A percentile compares a stretch with the other conserved stretches of the same genome.
phyloP scores from a whole-genome alignment of 2,797 vertebrate genomes.

The Alauda arvensis region DNA sequence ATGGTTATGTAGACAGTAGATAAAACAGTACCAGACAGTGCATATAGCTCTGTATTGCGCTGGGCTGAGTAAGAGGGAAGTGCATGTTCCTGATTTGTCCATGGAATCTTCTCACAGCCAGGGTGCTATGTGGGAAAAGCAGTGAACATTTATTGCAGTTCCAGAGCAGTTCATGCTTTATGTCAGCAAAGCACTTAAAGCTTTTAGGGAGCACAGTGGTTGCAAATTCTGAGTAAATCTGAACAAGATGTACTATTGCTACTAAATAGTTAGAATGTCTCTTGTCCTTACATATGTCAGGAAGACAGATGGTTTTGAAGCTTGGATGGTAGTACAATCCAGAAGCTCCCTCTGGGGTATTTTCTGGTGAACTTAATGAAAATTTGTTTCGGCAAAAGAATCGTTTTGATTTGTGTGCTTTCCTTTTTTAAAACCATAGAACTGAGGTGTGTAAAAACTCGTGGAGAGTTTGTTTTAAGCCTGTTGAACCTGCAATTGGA shows the following conservation, averaged over 20 bases:
- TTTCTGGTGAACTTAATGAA: neutral
- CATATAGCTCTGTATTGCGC: neutral
- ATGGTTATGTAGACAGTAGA: neutral
- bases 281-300: neutral
- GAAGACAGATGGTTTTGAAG: neutral
- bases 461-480: neutral
- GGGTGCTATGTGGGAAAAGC: neutral
- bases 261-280: neutral
- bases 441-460: neutral
- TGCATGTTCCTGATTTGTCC: neutral
- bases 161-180: neutral
- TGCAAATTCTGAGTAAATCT: neutral
- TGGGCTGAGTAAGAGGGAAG: neutral
- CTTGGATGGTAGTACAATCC: neutral
- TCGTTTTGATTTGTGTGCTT: accelerated
- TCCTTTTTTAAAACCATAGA: neutral
- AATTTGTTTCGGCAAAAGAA: neutral
- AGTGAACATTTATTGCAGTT: neutral
- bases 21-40: neutral
- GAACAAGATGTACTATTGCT: neutral
- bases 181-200: neutral
- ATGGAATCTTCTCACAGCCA: neutral
- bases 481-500: neutral
- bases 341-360: slow-evolving; percentile 33
- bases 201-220: neutral